Evolutionary conservation across 2,113 vertebrate species (phyloP).

Genomic region (Mus spicilegus): DNA sequence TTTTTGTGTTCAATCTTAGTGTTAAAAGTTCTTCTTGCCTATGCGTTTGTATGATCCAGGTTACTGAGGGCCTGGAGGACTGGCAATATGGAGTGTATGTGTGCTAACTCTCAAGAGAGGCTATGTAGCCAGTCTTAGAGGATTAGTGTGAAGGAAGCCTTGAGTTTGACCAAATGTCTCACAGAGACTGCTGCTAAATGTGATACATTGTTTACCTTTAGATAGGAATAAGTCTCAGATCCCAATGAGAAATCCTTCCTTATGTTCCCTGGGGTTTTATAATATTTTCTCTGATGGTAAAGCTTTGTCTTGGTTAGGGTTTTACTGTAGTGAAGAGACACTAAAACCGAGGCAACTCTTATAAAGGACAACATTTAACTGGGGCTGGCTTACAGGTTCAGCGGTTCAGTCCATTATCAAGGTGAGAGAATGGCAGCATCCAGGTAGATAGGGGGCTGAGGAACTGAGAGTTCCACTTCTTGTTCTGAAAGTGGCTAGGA

Average conservation of each 20-base stretch:
- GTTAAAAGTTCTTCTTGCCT: neutral
- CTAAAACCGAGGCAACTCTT: no score
- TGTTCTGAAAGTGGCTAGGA: no score
- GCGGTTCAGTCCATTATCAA: no score
- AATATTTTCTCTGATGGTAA: neutral
- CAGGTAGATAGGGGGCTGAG: no score
- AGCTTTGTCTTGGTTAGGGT: neutral
- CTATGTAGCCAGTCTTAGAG: neutral
- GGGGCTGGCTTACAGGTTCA: no score
- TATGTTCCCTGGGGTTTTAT: neutral
- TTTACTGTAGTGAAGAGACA: no score
- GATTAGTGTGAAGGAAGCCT: no score
- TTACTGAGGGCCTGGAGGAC: no score
- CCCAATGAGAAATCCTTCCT: neutral
- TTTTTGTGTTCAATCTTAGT: neutral
- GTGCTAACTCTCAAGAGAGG: neutral
- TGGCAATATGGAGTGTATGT: neutral
- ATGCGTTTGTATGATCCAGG: neutral
- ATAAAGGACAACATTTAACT: no score
- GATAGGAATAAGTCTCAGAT: neutral
- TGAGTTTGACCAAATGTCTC: no score
- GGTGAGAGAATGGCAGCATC: no score
- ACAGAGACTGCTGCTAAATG: neutral
- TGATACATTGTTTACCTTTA: neutral
- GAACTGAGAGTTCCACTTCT: no score